These are phyloP conservation scores for Mythimna vitellina DNA, from an alignment of 2,888 invertebrate species.

Conservation along the genomic window DNA sequence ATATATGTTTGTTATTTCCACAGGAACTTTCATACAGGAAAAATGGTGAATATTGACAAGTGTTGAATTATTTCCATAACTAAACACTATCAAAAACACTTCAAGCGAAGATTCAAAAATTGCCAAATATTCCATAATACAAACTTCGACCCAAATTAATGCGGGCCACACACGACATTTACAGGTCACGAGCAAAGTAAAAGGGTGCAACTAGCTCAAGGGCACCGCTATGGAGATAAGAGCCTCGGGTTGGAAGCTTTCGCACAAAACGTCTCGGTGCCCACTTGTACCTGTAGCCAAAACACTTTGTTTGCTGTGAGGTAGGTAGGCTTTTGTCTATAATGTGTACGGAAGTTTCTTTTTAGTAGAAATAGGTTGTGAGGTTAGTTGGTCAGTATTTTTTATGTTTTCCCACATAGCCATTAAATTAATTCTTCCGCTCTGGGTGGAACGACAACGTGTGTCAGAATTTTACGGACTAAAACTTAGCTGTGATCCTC, in stretches of 20 bases:
- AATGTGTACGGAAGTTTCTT: slow-evolving; percentile 15
- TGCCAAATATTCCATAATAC: slow-evolving; percentile 16
- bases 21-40: too few relatives aligned
- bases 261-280: slow-evolving; percentile 33
- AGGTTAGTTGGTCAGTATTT: slow-evolving; percentile 19
- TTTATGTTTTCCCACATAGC: too few relatives aligned
- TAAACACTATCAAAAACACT: neutral
- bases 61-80: neutral
- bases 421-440: too few relatives aligned
- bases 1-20: too few relatives aligned
- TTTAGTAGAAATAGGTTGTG: slow-evolving; percentile 20
- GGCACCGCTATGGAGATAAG: slow-evolving; percentile 44
- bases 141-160: slow-evolving; percentile 30
- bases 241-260: slow-evolving; percentile 32
- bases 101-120: neutral
- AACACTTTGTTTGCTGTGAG: slow-evolving; percentile 33
- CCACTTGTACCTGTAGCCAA: slow-evolving; percentile 26
- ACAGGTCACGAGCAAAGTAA: slow-evolving; percentile 49
- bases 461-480: too few relatives aligned
- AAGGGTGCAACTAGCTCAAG: slow-evolving; percentile 61
- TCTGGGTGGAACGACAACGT: too few relatives aligned
- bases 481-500: too few relatives aligned
- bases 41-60: neutral
- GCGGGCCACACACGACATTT: slow-evolving; percentile 24
- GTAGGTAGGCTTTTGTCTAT: neutral